Evolutionary conservation across 35 echinoderm and acorn worm genomes (phyloP).

Genomic region (Nesometra sesokonis): DNA sequence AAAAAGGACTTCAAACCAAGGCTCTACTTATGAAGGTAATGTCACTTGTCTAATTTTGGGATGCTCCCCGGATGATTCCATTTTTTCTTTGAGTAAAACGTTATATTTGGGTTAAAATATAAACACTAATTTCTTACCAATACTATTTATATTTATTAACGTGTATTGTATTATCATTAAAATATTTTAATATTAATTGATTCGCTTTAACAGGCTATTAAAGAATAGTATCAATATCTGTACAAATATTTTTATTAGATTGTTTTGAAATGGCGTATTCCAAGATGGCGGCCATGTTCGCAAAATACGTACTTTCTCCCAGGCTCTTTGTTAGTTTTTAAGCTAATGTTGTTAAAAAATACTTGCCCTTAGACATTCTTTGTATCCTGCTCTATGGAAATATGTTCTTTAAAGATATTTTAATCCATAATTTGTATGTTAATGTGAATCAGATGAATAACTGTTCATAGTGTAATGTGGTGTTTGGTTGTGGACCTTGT

Average conservation of each 20-base stretch:
- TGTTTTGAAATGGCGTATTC: not conserved
- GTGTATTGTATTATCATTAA: too few relatives aligned
- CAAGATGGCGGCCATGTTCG: not conserved
- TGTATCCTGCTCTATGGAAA: not conserved
- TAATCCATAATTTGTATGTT: too few relatives aligned
- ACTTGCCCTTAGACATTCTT: not conserved
- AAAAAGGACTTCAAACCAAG: conserved; percentile 68
- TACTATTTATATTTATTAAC: too few relatives aligned
- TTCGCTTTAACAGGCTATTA: too few relatives aligned
- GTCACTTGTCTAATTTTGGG: conserved; percentile 3
- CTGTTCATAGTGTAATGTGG: too few relatives aligned
- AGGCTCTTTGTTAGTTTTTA: not conserved
- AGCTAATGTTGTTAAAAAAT: not conserved
- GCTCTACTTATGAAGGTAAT: conserved; percentile 76
- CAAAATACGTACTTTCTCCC: not conserved
- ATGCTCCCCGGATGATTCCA: not conserved
- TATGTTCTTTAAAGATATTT: not conserved
- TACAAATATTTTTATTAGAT: not conserved
- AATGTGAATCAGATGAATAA: too few relatives aligned
- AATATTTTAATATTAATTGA: too few relatives aligned
- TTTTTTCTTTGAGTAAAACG: not conserved
- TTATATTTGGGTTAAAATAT: too few relatives aligned
- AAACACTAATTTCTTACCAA: too few relatives aligned
- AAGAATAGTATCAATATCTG: not conserved
- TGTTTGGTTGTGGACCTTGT: too few relatives aligned